Conservation (phyloP, 2,113 vertebrate species). For the Motacilla alba region DNA sequence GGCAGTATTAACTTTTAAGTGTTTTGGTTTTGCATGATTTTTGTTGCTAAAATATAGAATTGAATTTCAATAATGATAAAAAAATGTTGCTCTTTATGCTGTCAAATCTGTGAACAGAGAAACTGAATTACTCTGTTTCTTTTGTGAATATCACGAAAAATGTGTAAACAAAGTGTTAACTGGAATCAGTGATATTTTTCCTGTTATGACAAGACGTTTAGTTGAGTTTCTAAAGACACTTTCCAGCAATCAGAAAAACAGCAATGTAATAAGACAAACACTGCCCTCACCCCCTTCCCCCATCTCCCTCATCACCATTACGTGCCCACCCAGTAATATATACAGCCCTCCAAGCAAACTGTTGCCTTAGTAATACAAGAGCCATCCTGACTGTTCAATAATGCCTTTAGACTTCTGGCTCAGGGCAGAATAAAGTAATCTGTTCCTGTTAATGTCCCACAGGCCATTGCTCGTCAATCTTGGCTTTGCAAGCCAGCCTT, state of each 20-base stretch:
- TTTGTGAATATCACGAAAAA: not conserved
- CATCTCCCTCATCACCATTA: not conserved
- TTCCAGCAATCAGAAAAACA: not conserved
- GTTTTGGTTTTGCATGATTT: not conserved
- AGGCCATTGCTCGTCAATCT: not conserved
- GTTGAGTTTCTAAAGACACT: not conserved
- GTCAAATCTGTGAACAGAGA: not conserved
- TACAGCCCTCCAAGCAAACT: conserved; percentile 5
- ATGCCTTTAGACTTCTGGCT: not conserved
- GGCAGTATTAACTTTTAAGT: not conserved
- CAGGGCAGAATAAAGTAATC: not conserved
- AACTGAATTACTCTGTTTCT: not conserved
- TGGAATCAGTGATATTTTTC: not conserved
- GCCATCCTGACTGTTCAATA: not conserved
- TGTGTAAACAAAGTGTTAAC: not conserved
- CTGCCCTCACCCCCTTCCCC: not conserved
- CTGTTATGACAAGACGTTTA: not conserved
- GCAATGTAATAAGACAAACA: not conserved
- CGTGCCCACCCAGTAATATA: not conserved
- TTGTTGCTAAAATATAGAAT: not conserved
- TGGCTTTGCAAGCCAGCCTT: not conserved
- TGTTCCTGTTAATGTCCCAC: not conserved
- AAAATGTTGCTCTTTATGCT: not conserved
- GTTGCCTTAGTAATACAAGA: conserved; percentile 10
- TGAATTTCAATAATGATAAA: not conserved